Evolutionary conservation across 2,113 vertebrate genomes (phyloP).

Genomic region (Hippolais icterina): DNA sequence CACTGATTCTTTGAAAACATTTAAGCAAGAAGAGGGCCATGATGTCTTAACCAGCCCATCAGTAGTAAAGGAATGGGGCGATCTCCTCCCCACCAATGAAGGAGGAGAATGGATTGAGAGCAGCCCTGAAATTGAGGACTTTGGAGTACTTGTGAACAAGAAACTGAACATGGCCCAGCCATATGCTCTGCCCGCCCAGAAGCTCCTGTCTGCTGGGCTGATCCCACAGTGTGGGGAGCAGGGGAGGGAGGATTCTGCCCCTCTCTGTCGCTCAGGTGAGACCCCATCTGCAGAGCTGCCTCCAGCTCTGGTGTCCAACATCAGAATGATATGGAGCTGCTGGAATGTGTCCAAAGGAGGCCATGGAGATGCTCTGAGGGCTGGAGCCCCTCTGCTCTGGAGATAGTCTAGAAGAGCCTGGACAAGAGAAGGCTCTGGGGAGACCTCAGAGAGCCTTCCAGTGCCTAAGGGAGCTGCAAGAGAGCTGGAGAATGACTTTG

Average conservation of each 20-base stretch:
- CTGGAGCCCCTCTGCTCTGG: background rate
- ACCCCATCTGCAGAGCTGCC: background rate
- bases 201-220: background rate
- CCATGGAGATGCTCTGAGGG: background rate
- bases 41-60: fast-evolving
- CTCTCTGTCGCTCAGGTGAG: background rate
- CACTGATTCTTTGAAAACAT: background rate
- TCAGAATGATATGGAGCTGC: fast-evolving
- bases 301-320: background rate
- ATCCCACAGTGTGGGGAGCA: background rate
- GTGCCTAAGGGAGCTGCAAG: background rate
- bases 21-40: background rate
- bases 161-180: background rate
- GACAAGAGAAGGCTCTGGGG: background rate
- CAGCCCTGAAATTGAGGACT: background rate
- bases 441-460: background rate
- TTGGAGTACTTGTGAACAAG: background rate
- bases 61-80: fast-evolving
- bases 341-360: background rate
- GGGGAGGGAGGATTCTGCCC: background rate
- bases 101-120: background rate
- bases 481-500: background rate
- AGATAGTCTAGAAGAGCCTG: background rate
- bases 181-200: background rate
- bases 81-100: fast-evolving